A percentile compares a stretch with the other conserved stretches of the same genome.
Conservation (phyloP, 1,140 invertebrate species). For the Myzus persicae region DNA sequence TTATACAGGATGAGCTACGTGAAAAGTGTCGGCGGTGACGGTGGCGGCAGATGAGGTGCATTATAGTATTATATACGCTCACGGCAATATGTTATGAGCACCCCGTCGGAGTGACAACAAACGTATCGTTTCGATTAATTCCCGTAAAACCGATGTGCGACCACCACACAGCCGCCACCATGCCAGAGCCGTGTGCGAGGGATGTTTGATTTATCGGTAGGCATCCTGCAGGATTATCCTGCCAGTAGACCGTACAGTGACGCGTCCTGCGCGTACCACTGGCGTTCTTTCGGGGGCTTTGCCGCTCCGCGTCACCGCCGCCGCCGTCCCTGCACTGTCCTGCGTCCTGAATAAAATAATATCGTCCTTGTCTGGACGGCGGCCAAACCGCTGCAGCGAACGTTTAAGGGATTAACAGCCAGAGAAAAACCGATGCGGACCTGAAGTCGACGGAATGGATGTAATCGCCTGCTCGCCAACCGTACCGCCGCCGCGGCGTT, state of each 20-base stretch:
- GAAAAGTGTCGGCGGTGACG: background rate
- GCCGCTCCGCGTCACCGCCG: background rate
- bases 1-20: background rate
- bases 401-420: background rate
- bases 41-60: background rate
- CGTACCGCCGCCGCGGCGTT: background rate
- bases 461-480: background rate
- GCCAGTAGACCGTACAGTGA: background rate
- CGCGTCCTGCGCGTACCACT: background rate
- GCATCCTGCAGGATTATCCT: background rate
- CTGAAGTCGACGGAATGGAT: background rate
- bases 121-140: slow-evolving; percentile 4
- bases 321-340: too few relatives aligned
- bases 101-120: background rate
- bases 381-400: background rate
- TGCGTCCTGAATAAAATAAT: background rate
- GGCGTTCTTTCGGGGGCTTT: background rate
- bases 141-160: background rate
- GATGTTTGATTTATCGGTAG: background rate
- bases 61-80: background rate
- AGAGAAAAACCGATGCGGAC: background rate
- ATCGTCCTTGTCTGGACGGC: background rate
- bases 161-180: background rate
- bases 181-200: too few relatives aligned
- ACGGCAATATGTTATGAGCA: background rate